phyloP scores from a whole-genome alignment of 1,140 invertebrate genomes.

The Drosophila biarmipes region DNA sequence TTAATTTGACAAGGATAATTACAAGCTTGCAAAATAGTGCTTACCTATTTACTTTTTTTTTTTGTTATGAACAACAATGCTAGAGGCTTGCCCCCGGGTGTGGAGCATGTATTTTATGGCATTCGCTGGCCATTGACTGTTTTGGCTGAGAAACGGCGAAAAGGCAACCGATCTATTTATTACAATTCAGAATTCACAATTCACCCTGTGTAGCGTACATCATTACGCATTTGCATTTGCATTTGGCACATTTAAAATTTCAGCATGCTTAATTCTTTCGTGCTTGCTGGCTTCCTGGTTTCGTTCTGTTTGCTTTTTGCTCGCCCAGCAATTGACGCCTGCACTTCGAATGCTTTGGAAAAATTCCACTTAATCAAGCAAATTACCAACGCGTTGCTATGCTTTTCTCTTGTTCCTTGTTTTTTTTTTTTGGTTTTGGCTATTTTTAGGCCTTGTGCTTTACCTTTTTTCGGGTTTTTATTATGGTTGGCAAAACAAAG shows the following conservation, averaged over 20 bases:
- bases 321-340: constrained; percentile 41
- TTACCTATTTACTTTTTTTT: too few species aligned
- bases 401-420: constrained; percentile 25
- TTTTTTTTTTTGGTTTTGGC: constrained; percentile 48
- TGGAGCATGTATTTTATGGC: constrained; percentile 36
- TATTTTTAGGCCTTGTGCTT: constrained; percentile 72
- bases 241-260: constrained; percentile 54
- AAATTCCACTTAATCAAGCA: constrained; percentile 81
- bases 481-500: constrained; percentile 71
- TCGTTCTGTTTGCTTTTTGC: constrained; percentile 17
- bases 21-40: too few species aligned
- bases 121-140: constrained; percentile 41
- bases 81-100: constrained; percentile 6
- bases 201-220: constrained; percentile 22
- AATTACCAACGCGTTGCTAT: constrained; percentile 69
- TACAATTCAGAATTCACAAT: constrained; percentile 48
- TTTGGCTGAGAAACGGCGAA: constrained; percentile 53
- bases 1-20: too few species aligned
- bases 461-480: constrained; percentile 54
- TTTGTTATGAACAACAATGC: background rate
- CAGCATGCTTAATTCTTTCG: constrained; percentile 22
- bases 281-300: constrained; percentile 23
- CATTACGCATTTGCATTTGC: constrained; percentile 45
- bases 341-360: constrained; percentile 68
- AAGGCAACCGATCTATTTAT: constrained; percentile 71